Evolutionary conservation across 2,797 vertebrate species (phyloP).

Genomic region (Chrysocyon brachyurus): DNA sequence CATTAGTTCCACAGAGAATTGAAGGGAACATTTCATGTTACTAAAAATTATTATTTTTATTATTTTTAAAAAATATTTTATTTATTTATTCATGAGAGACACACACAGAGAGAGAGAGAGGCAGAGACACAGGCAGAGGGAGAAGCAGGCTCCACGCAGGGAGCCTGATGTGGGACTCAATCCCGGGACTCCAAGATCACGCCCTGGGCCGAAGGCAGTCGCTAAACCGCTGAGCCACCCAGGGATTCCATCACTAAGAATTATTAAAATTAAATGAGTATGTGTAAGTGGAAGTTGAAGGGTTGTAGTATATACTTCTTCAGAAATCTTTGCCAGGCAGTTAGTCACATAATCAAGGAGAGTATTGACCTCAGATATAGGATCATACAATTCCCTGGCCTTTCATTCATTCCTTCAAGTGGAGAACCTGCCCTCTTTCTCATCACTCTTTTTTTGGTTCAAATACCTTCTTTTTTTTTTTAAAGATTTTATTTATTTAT

Average conservation of each 20-base stretch:
- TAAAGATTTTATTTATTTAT: no score
- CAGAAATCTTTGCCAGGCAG: background rate
- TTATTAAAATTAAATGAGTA: background rate
- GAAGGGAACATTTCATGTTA: background rate
- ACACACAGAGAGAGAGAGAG: no score
- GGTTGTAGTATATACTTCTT: background rate
- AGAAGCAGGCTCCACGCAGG: no score
- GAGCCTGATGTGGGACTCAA: no score
- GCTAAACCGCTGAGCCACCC: no score
- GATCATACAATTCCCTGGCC: rapidly evolving
- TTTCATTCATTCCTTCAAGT: background rate
- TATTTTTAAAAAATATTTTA: no score
- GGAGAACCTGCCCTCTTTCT: background rate
- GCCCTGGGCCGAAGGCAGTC: no score
- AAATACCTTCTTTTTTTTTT: background rate
- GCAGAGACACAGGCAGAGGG: no score
- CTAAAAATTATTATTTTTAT: background rate
- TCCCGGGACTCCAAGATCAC: no score
- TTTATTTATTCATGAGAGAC: no score
- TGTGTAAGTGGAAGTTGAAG: background rate
- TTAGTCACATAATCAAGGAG: background rate
- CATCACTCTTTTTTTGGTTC: background rate
- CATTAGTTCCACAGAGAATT: background rate
- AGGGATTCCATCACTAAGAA: background rate
- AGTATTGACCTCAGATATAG: background rate